Evolutionary conservation across 2,888 invertebrate species (phyloP).

Genomic region (Platycnemis pennipes): DNA sequence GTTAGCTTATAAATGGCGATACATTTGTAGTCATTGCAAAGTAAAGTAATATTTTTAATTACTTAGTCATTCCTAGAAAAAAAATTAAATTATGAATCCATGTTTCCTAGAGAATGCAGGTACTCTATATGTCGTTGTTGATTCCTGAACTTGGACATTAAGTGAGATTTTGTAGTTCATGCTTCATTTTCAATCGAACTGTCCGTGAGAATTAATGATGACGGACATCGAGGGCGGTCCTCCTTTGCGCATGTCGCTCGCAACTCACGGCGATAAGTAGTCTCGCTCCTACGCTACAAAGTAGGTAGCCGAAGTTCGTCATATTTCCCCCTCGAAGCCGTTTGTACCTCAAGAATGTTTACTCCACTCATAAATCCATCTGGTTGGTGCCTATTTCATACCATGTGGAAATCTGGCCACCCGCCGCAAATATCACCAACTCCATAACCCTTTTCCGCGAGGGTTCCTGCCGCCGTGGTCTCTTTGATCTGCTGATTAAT

Average conservation of each 20-base stretch:
- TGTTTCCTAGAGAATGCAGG: too few species aligned
- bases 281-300: background rate
- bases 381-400: background rate
- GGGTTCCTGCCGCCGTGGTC: background rate
- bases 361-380: constrained; percentile 18
- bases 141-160: too few species aligned
- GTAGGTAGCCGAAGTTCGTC: background rate
- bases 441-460: background rate
- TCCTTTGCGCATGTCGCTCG: background rate
- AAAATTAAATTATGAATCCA: too few species aligned
- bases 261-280: too few species aligned
- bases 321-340: background rate
- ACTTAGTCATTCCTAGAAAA: too few species aligned
- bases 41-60: too few species aligned
- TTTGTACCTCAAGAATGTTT: background rate
- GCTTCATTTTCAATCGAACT: too few species aligned
- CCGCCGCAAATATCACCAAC: constrained; percentile 24
- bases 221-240: background rate
- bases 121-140: too few species aligned
- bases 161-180: too few species aligned
- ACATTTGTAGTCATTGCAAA: too few species aligned
- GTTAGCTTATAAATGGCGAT: too few species aligned
- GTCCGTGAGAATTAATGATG: background rate
- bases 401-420: background rate
- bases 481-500: constrained; percentile 16